A percentile compares a stretch with the other conserved stretches of the same genome.
Evolutionary conservation across 2,888 invertebrate genomes (phyloP).

Genomic region (Belgica antarctica): DNA sequence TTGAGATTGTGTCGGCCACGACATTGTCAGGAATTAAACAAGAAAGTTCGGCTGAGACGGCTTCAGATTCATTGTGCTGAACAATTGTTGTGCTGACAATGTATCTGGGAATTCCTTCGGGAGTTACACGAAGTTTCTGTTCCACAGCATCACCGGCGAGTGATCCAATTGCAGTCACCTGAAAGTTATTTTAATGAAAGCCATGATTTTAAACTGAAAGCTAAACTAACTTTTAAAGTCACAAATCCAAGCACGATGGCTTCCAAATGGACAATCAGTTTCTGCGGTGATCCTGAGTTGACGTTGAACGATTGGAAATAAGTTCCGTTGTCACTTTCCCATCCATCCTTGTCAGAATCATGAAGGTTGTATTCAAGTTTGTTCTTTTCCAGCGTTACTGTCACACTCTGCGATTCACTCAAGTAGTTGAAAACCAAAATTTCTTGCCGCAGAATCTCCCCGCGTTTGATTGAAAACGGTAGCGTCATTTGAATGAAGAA

Average conservation of each 20-base stretch:
- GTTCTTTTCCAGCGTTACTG: constrained; percentile 79
- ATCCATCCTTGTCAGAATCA: constrained; percentile 77
- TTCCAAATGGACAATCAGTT: too few relatives aligned
- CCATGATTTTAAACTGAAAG: too few relatives aligned
- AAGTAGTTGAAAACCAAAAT: constrained; percentile 86
- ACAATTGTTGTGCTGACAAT: neutral
- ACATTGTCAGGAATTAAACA: neutral
- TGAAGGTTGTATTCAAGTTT: constrained; percentile 76
- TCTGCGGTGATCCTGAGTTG: too few relatives aligned
- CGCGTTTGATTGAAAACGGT: constrained; percentile 82
- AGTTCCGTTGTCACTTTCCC: constrained; percentile 63
- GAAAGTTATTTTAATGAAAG: too few relatives aligned
- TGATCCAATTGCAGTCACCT: neutral
- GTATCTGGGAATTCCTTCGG: constrained; percentile 11
- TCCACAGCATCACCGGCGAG: constrained; percentile 26
- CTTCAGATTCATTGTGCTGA: neutral
- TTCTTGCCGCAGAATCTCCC: constrained; percentile 85
- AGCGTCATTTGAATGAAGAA: constrained; percentile 83
- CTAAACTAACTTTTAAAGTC: too few relatives aligned
- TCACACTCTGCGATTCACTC: constrained; percentile 70
- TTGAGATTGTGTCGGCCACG: neutral
- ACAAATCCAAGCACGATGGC: too few relatives aligned
- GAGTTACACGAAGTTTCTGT: constrained; percentile 13
- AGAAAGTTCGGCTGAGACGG: neutral
- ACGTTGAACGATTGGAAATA: neutral